Conservation (phyloP, 1,140 invertebrate species). For the Parasteatoda tepidariorum region DNA sequence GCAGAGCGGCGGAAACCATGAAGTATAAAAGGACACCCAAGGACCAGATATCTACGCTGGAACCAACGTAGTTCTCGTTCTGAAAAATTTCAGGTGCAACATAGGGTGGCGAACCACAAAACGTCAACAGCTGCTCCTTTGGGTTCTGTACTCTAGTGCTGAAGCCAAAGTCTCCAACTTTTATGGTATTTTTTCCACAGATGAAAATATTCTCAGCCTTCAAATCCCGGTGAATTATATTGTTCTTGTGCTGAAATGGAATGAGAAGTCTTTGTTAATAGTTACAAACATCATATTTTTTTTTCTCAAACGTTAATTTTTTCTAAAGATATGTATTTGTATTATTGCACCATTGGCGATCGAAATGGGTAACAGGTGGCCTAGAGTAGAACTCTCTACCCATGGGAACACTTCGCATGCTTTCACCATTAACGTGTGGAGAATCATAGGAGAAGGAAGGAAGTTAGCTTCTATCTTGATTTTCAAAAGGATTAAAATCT, state of each 20-base stretch:
- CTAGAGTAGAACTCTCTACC: too few relatives aligned
- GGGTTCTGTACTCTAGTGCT: conserved; percentile 71
- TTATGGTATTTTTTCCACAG: conserved; percentile 75
- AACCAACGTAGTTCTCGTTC: conserved; percentile 80
- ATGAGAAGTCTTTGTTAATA: conserved; percentile 4
- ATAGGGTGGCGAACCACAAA: conserved; percentile 89
- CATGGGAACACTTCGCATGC: too few relatives aligned
- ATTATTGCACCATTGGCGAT: too few relatives aligned
- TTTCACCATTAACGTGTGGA: too few relatives aligned
- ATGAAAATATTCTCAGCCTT: conserved; percentile 90
- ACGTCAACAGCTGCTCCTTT: conserved; percentile 80
- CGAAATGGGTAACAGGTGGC: too few relatives aligned
- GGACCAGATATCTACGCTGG: conserved; percentile 86
- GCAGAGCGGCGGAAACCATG: conserved; percentile 82
- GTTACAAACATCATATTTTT: not conserved
- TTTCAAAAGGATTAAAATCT: too few relatives aligned
- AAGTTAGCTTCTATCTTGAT: too few relatives aligned
- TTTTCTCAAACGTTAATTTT: not conserved
- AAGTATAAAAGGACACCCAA: conserved; percentile 84
- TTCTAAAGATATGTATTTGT: too few relatives aligned
- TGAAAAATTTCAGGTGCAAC: conserved; percentile 86
- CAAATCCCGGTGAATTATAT: conserved; percentile 87
- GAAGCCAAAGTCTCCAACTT: conserved; percentile 88
- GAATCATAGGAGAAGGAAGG: too few relatives aligned
- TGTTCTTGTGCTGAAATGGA: conserved; percentile 75